Base-by-base conservation (phyloP, 64 coral and sea anemone species). In the Orbicella faveolata region DNA sequence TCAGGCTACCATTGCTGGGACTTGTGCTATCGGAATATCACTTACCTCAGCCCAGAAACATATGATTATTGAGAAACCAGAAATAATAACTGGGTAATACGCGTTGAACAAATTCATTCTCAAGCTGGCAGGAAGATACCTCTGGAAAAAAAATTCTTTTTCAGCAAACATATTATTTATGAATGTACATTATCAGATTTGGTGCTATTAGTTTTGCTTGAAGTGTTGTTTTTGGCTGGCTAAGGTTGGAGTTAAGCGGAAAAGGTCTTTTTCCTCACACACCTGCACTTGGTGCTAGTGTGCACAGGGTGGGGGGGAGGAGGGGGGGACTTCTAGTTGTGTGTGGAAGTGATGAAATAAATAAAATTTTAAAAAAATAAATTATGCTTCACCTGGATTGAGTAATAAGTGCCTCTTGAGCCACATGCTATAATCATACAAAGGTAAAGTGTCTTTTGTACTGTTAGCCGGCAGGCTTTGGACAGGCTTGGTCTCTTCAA, bases 41-140 rank as follows among this genome's bases (percentile, higher is more conserved):
- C 80, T 89, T 57, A 99, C 97, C 91, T 99, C 97, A 20, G 97
- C 97, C 97, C 97, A 99, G 57, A 99, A 99, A 77, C 97, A 99
- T 34, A 99, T 96, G 62, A 99, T 88, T 63, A 95, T 82, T 25
- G 94, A 90, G 79, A 99, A 99, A 30, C 94, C 94, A 79, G 94
- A 99, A 54, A 99, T 99, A 51, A 99, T 95, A 7, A 96, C 80
- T 17, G 97, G 91, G 86, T 99, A 99, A 81, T 99, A 99, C 10
- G 95, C 91, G 73, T 82, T 88, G 83, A 96, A 99, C 9, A 99
- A 75, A 83, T 99, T 93, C 26, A 87, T 87, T 52, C 93, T 89
- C 76, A 94, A 89, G 19, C 74, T 62, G 21, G 76, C 77, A 35
- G 97, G 97, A 64, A 96, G 75, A 19, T 95, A 90, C 51, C 88